A percentile compares a stretch with the other conserved stretches of the same genome.
Conservation (phyloP, 2,797 vertebrate species). For the Xenopus petersii region DNA sequence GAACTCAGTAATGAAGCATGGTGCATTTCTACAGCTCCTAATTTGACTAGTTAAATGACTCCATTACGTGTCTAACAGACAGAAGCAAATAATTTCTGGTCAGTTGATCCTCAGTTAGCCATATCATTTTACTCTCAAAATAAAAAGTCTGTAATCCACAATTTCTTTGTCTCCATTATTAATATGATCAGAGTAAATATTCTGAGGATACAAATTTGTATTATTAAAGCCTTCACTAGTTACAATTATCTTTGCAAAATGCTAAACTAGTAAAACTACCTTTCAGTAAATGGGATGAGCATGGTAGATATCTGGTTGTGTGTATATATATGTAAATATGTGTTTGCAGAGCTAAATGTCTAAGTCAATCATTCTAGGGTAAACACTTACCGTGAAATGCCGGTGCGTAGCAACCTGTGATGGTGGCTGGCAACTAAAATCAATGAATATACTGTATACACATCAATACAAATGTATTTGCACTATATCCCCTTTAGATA, state of each 20-base stretch:
- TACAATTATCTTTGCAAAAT: not conserved
- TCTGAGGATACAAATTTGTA: conserved; percentile 10
- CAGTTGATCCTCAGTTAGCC: conserved; percentile 99
- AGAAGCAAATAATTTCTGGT: conserved; percentile 99
- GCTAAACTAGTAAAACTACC: not conserved
- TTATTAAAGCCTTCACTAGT: not conserved
- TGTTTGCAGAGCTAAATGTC: no score
- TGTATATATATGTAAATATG: not conserved
- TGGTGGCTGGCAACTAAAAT: no score
- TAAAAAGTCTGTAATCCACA: conserved; percentile 83
- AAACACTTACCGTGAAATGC: no score
- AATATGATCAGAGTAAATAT: conserved; percentile 70
- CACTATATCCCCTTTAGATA: conserved; percentile 74
- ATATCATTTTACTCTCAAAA: conserved; percentile 93
- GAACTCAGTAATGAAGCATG: conserved; percentile 99
- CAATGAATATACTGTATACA: not conserved
- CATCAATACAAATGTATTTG: conserved; percentile 2
- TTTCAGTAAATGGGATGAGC: not conserved
- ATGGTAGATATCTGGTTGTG: not conserved
- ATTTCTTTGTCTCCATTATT: conserved; percentile 77
- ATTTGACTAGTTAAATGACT: conserved; percentile 99
- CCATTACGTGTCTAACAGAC: conserved; percentile 99
- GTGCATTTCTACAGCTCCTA: conserved; percentile 97
- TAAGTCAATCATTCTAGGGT: no score
- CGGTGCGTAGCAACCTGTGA: no score